A percentile compares a stretch with the other conserved stretches of the same genome.
phyloP scores from a whole-genome alignment of 1,140 invertebrate genomes.

The Protaetia brevitarsis region DNA sequence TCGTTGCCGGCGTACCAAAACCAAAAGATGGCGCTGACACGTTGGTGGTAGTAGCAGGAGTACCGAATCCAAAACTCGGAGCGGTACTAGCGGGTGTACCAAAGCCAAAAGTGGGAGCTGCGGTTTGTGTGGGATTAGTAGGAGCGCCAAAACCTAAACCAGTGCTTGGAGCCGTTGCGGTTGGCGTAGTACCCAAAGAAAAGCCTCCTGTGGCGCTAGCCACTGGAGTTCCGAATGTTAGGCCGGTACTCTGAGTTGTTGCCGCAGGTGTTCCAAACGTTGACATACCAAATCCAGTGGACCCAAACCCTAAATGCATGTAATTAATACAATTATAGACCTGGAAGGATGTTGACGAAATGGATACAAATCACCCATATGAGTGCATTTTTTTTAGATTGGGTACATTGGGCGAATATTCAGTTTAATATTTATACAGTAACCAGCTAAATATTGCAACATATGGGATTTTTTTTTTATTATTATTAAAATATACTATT shows the following conservation, averaged over 20 bases:
- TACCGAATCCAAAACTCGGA: constrained; percentile 27
- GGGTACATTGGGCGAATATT: too few relatives aligned
- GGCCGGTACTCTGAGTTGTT: constrained; percentile 19
- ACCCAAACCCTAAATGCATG: constrained; percentile 9
- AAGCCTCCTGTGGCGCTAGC: constrained; percentile 21
- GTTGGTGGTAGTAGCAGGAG: constrained; percentile 9
- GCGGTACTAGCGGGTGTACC: too few relatives aligned
- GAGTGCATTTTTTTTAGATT: too few relatives aligned
- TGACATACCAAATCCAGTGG: not conserved
- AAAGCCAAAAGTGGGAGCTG: too few relatives aligned
- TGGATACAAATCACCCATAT: too few relatives aligned
- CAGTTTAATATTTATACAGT: too few relatives aligned
- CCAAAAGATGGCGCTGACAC: too few relatives aligned
- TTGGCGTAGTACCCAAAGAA: constrained; percentile 20
- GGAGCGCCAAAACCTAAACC: constrained; percentile 11
- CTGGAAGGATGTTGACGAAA: too few relatives aligned
- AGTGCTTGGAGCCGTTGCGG: constrained; percentile 14
- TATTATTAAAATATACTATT: too few relatives aligned
- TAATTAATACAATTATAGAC: not conserved
- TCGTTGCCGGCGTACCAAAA: constrained; percentile 29
- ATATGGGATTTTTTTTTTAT: too few relatives aligned
- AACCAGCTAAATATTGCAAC: too few relatives aligned
- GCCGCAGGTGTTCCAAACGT: constrained; percentile 24
- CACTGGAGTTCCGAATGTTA: constrained; percentile 32
- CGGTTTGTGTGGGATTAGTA: constrained; percentile 19